Conservation (phyloP, 2,797 vertebrate species). For the Sylvilagus floridanus region DNA sequence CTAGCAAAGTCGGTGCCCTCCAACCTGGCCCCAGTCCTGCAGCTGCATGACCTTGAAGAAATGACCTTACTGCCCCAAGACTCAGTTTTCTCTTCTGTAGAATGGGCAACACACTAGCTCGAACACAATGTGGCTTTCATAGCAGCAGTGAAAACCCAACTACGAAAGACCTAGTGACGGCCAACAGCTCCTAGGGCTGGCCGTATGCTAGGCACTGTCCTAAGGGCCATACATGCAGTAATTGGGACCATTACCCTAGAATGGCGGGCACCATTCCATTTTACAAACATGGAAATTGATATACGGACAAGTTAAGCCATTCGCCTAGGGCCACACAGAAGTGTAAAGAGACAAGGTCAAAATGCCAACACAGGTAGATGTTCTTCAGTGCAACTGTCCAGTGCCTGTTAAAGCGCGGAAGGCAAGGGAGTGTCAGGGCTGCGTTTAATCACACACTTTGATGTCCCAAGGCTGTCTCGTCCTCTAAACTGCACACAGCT, state of each 20-base stretch:
- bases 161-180: not conserved
- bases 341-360: not conserved
- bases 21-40: not conserved
- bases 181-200: not conserved
- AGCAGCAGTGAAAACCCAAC: not conserved
- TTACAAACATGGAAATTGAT: not conserved
- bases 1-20: not conserved
- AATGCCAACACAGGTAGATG: not conserved
- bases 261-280: not conserved
- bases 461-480: not conserved
- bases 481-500: not conserved
- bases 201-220: not conserved
- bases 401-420: not conserved
- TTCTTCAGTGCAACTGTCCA: not conserved
- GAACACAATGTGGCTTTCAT: not conserved
- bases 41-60: not conserved
- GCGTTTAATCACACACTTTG: not conserved
- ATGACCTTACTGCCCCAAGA: not conserved
- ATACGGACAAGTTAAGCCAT: not conserved
- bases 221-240: not conserved
- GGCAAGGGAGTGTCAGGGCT: not conserved
- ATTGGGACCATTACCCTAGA: not conserved
- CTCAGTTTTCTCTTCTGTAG: not conserved
- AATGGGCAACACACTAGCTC: not conserved
- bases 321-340: not conserved